Evolutionary conservation across 2,797 vertebrate species (phyloP), one percentile per base, ranked within the genome.

Genomic region (Siniperca scherzeri): DNA sequence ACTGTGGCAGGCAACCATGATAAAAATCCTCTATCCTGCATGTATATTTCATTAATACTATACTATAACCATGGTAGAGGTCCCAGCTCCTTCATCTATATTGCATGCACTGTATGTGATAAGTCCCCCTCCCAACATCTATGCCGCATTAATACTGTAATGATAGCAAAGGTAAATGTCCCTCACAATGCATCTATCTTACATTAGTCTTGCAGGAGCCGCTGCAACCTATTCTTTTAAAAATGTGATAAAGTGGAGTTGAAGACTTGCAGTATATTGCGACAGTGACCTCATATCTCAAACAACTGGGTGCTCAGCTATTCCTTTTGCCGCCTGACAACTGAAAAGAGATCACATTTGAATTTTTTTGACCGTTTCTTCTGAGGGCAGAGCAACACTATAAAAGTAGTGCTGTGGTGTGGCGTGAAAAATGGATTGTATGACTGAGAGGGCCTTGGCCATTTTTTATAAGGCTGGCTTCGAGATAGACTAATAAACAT

Each of bases 201-300:
- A 64, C 78, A 84, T 82, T 68, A 69, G 77, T 79, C 72, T 89
- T 82, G 68, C 78, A 77, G 77, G 59, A 75, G 74, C 53, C 2
- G 16, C 62, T 64, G 71, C 52, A 78, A 77, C 74, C 42, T 73
- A 69, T 80, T 88, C 80, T 79, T 82, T 83, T 59, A 73, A 78
- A 57, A 83, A 79, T 60, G 71, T 72, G 86, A 90, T 88, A 74
- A 86, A 87, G 67, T 61, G 40, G 48, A 80, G 73, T 60, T 78
- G 74, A 82, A 59, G 78, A 87, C 81, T 89, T 88, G 84, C 86
- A 78, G 74, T 84, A 79, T 85, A 87, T 88, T 88, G 87, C 78
- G 25, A 87, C 78, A 77, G 71, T 77, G 84, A 92, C 91, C 91
- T 90, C 88, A 82, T 89, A 88, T 82, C 80, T 89, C 83, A 92